Conservation (phyloP, 2,797 vertebrate species). For the Pampus argenteus region DNA sequence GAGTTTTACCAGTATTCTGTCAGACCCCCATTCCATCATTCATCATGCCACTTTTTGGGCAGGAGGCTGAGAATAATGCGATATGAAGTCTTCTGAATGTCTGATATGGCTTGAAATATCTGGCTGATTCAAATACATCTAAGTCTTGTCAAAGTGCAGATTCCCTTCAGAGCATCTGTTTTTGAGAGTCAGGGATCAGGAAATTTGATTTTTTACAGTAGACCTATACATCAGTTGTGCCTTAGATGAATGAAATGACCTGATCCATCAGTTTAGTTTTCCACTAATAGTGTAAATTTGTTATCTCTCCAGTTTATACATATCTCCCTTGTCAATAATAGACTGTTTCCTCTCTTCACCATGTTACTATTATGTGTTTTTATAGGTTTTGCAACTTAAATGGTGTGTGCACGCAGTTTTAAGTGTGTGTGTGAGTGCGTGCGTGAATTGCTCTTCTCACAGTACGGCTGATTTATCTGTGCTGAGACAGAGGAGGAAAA, state of each 20-base stretch:
- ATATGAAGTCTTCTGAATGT: conserved; percentile 51
- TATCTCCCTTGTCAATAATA: conserved; percentile 46
- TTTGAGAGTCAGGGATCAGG: not conserved
- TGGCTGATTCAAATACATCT: not conserved
- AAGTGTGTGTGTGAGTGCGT: conserved; percentile 1
- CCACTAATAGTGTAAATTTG: conserved; percentile 22
- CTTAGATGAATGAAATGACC: conserved; percentile 14
- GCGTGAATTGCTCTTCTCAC: conserved; percentile 47
- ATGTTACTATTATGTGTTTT: conserved; percentile 46
- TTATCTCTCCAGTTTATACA: conserved; percentile 39
- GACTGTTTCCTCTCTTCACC: conserved; percentile 39
- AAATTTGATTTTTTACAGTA: not conserved
- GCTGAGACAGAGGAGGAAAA: conserved; percentile 84
- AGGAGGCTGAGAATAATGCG: conserved; percentile 55
- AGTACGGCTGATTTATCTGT: conserved; percentile 85
- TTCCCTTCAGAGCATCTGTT: not conserved
- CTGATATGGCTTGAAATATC: conserved; percentile 6
- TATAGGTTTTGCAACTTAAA: conserved; percentile 57
- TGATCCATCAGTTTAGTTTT: conserved; percentile 12
- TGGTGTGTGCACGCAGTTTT: conserved; percentile 33
- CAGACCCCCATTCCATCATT: conserved; percentile 60
- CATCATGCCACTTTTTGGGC: conserved; percentile 37
- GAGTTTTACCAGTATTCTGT: conserved; percentile 68
- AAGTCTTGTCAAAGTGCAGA: not conserved
- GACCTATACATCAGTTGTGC: conserved; percentile 8